Percentiles rank a stretch among this genome's conserved stretches.
Evolutionary conservation across 2,888 invertebrate species (phyloP).

Genomic region (Tetranychus truncatus): DNA sequence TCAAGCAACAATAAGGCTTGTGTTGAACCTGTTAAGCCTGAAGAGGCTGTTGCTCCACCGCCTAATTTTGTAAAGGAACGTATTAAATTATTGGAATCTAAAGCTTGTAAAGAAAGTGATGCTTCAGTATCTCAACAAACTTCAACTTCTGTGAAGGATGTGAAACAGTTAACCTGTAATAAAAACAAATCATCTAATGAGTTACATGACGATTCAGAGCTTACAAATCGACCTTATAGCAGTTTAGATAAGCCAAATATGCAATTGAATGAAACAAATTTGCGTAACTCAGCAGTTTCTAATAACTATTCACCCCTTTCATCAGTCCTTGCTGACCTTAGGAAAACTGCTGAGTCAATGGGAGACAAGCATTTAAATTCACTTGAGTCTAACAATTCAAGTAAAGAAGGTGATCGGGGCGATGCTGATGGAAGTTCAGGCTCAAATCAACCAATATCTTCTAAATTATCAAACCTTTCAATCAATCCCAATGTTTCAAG

Average conservation of each 20-base stretch:
- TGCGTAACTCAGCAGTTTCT: not conserved
- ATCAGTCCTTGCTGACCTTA: conserved; percentile 25
- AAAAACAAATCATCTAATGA: not conserved
- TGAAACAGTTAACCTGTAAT: not conserved
- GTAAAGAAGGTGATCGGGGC: not conserved
- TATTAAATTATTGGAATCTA: not conserved
- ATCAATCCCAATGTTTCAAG: not conserved
- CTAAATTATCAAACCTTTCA: not conserved
- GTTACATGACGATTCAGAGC: conserved; percentile 14
- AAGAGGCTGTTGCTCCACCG: not conserved
- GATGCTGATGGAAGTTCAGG: not conserved
- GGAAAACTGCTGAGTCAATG: conserved; percentile 24
- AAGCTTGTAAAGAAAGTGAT: not conserved
- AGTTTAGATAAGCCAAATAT: not conserved
- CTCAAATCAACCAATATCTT: not conserved
- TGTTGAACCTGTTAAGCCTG: not conserved
- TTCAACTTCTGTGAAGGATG: not conserved
- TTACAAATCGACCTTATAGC: conserved; percentile 4
- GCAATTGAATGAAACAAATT: not conserved
- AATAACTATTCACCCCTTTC: conserved; percentile 14
- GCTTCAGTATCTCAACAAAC: not conserved
- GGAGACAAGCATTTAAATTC: not conserved
- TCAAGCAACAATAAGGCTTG: not conserved
- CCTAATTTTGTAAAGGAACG: not conserved
- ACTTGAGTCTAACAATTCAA: not conserved